phyloP scores from a whole-genome alignment of 2,797 vertebrate genomes.

The Diglossa cyanea region DNA sequence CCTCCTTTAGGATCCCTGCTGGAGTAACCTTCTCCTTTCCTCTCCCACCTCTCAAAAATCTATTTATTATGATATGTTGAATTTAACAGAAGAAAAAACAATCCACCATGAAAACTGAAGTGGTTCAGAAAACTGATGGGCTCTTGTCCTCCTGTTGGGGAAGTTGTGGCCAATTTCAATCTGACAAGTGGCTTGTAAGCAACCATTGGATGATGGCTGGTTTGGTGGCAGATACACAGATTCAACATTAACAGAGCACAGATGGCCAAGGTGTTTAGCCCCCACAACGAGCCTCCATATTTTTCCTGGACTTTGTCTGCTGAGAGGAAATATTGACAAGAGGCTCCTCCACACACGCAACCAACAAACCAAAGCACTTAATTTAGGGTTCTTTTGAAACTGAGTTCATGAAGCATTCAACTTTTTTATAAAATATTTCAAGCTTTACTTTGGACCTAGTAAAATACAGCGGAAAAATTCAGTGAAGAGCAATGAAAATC shows the following conservation, averaged over 20 bases:
- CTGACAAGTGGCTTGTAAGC: neutral
- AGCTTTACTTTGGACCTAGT: neutral
- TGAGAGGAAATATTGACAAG: neutral
- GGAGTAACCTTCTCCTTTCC: rapidly evolving
- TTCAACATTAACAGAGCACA: neutral
- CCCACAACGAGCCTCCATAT: neutral
- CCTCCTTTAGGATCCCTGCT: neutral
- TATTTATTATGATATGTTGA: neutral
- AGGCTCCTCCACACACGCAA: neutral
- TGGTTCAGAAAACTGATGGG: neutral
- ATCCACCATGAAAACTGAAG: neutral
- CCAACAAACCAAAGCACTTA: neutral
- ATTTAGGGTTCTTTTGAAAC: neutral
- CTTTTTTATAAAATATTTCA: neutral
- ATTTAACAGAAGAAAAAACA: neutral
- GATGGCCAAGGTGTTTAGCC: neutral
- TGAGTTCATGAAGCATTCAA: neutral
- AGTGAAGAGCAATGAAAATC: neutral
- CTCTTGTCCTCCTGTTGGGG: neutral
- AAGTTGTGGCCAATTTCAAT: neutral
- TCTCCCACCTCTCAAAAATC: neutral
- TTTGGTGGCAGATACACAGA: neutral
- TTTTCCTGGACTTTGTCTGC: neutral
- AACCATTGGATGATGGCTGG: neutral
- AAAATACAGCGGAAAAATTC: neutral